These are phyloP conservation scores for Cercocebus atys DNA, from an alignment of 2,113 vertebrate genomes.

Conservation along the genomic window DNA sequence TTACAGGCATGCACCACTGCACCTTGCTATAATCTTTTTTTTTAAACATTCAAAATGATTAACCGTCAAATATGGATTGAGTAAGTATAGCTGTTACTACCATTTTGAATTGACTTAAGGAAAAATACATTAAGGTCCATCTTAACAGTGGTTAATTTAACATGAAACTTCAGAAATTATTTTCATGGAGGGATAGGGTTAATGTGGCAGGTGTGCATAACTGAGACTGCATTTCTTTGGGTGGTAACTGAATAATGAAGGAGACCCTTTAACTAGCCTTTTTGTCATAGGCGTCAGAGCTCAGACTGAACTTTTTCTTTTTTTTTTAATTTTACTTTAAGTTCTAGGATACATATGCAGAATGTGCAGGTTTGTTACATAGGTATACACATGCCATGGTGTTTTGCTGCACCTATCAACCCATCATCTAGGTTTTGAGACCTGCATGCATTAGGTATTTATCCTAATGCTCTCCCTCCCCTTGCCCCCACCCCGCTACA, in stretches of 20 bases:
- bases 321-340: no score
- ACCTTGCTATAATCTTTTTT: neutral
- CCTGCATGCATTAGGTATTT: no score
- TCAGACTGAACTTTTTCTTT: neutral
- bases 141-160: neutral
- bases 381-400: no score
- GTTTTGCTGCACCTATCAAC: no score
- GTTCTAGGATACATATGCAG: no score
- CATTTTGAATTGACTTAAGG: neutral
- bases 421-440: no score
- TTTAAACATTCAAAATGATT: neutral
- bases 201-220: neutral
- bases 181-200: neutral
- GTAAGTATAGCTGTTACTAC: neutral
- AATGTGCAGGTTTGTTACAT: no score
- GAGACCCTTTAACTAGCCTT: neutral
- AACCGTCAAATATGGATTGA: neutral
- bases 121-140: neutral
- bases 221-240: neutral
- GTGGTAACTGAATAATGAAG: neutral
- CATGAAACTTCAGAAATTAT: neutral
- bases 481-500: no score
- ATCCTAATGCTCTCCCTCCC: no score
- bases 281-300: neutral
- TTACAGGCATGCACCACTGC: no score